Evolutionary conservation across 2,797 vertebrate species (phyloP).

Genomic region (Cyprinodon diabolis): DNA sequence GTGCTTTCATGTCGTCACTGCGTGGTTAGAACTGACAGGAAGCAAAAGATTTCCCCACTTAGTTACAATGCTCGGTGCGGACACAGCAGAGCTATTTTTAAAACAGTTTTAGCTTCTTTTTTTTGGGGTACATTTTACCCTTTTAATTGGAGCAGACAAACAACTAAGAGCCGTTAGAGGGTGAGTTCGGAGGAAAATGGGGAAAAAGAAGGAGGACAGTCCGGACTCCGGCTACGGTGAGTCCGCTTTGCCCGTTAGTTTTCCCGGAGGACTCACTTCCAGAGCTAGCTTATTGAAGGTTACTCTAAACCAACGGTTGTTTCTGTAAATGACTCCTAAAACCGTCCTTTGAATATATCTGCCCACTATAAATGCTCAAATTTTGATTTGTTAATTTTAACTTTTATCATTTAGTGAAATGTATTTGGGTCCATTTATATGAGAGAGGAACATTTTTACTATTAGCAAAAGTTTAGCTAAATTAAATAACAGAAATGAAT

Average conservation of each 20-base stretch:
- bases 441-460: background rate
- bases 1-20: conserved; percentile 64
- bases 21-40: conserved; percentile 51
- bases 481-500: no score
- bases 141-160: background rate
- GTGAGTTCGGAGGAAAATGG: conserved; percentile 54
- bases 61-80: background rate
- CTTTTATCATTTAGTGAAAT: background rate
- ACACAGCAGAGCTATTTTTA: background rate
- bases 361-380: background rate
- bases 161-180: conserved; percentile 7
- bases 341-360: background rate
- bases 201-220: conserved; percentile 63
- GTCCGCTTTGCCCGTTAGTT: conserved; percentile 31
- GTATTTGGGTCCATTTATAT: background rate
- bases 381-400: background rate
- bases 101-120: background rate
- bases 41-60: conserved; percentile 55
- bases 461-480: background rate
- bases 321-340: background rate
- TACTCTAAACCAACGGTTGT: background rate
- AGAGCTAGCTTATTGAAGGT: background rate
- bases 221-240: conserved; percentile 71
- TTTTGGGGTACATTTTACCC: background rate
- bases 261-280: background rate